These are phyloP conservation scores for Lynx canadensis DNA, from an alignment of 2,113 vertebrate species.

Conservation along the genomic window DNA sequence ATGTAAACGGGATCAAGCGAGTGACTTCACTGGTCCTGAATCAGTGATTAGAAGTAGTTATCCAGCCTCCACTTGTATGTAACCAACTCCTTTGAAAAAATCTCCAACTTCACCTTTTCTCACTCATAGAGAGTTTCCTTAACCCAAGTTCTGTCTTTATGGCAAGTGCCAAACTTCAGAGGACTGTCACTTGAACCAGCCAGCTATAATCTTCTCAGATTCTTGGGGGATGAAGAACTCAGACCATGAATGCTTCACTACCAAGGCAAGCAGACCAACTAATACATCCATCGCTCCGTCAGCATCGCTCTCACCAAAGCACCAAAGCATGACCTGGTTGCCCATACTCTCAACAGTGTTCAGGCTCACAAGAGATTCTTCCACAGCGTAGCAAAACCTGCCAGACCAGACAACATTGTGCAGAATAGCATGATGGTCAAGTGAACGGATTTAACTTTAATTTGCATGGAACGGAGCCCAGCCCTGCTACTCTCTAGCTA, in stretches of 20 bases:
- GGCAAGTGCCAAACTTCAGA: not conserved
- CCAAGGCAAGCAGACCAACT: conserved; percentile 79
- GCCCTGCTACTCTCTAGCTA: not conserved
- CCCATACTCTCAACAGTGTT: conserved; percentile 78
- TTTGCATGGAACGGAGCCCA: not conserved
- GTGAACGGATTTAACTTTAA: not conserved
- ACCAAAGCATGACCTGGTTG: conserved; percentile 66
- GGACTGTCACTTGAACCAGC: conserved; percentile 43
- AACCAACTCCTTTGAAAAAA: conserved; percentile 28
- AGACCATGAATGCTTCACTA: conserved; percentile 78
- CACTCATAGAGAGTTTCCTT: not conserved
- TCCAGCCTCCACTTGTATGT: not conserved
- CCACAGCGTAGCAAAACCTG: conserved; percentile 81
- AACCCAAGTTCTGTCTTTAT: not conserved
- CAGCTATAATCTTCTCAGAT: conserved; percentile 80
- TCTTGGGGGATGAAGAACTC: conserved; percentile 78
- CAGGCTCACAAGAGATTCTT: conserved; percentile 81
- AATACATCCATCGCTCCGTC: conserved; percentile 77
- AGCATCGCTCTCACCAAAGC: conserved; percentile 81
- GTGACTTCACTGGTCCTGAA: not conserved
- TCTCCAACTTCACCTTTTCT: conserved; percentile 8
- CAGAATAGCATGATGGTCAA: not conserved
- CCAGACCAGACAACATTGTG: conserved; percentile 80
- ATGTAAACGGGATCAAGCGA: conserved; percentile 28
- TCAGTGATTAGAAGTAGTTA: conserved; percentile 43